A percentile compares a stretch with the other conserved stretches of the same genome.
phyloP scores from a whole-genome alignment of 2,113 vertebrate genomes.

The Suncus etruscus region DNA sequence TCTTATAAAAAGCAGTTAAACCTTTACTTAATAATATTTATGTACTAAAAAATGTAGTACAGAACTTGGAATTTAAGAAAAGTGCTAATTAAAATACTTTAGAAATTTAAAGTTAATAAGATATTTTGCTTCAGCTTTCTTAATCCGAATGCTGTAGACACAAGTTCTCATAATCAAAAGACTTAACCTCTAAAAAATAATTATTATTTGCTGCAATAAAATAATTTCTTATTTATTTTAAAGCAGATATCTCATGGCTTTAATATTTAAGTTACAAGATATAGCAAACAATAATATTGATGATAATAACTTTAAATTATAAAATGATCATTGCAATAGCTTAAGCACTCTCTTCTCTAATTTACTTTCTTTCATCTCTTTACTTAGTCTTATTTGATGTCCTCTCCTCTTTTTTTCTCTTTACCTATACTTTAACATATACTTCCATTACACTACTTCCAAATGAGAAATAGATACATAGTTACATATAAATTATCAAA shows the following conservation, averaged over 20 bases:
- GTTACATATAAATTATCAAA: no score
- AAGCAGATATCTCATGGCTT: not conserved
- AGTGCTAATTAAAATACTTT: not conserved
- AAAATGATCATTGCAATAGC: not conserved
- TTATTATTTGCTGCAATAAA: not conserved
- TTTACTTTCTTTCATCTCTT: not conserved
- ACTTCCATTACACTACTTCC: not conserved
- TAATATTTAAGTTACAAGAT: not conserved
- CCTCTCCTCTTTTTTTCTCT: not conserved
- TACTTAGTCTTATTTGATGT: not conserved
- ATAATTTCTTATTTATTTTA: not conserved
- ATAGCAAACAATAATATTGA: not conserved
- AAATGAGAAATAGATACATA: not conserved
- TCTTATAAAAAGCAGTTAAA: no score
- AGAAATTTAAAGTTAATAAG: not conserved
- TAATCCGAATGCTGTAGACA: not conserved
- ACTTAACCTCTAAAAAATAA: not conserved
- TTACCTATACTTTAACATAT: not conserved
- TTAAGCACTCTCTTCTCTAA: not conserved
- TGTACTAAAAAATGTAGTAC: not conserved
- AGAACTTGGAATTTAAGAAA: no score
- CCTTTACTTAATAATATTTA: no score
- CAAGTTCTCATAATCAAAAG: not conserved
- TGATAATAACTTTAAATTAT: not conserved
- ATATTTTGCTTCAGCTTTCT: not conserved